A percentile compares a stretch with the other conserved stretches of the same genome.
Conservation (phyloP, 92 coral and sea anemone species). For the Parazoanthus atlanticus region DNA sequence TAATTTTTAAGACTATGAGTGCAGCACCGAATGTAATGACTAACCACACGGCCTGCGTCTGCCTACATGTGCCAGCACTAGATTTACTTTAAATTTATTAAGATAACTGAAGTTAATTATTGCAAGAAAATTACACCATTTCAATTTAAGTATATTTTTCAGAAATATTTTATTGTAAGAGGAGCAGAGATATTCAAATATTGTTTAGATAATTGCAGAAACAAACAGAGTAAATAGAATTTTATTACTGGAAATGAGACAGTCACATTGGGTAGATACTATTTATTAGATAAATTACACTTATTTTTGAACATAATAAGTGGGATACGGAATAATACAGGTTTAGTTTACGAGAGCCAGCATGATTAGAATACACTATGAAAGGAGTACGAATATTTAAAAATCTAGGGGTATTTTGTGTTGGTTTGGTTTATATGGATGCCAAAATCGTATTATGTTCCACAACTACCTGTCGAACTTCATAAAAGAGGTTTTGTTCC, state of each 20-base stretch:
- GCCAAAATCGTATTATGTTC: not conserved
- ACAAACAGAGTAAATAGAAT: not conserved
- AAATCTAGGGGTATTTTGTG: not conserved
- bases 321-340: no score
- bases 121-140: not conserved
- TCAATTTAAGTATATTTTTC: not conserved
- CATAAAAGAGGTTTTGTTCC: not conserved
- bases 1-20: not conserved
- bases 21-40: conserved; percentile 22
- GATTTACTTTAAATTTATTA: not conserved
- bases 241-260: conserved; percentile 8
- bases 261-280: not conserved
- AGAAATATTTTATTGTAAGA: conserved; percentile 19
- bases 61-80: conserved; percentile 3
- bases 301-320: not conserved
- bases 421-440: not conserved
- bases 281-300: not conserved
- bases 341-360: not conserved
- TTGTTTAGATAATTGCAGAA: not conserved
- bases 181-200: not conserved
- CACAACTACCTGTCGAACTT: not conserved
- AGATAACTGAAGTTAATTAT: no score
- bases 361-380: not conserved
- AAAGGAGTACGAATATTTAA: not conserved
- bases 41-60: conserved; percentile 10